Base-by-base conservation (phyloP, 2,113 vertebrate genomes). In the Corydoras sp. region DNA sequence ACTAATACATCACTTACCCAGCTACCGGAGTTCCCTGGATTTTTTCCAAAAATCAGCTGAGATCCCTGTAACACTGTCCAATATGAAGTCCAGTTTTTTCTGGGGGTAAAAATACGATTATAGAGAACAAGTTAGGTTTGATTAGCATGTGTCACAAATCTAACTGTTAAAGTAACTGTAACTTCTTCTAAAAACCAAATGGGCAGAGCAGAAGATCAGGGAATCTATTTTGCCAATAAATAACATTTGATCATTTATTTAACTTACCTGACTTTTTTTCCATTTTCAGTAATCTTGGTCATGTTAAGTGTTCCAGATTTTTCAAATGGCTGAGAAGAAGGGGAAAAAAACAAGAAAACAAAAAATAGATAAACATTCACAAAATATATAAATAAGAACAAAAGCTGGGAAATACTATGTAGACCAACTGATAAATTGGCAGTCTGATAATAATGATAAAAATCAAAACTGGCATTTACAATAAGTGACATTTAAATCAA, bases 201-300 rank as follows among this genome's bases (percentile, higher is more conserved):
- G 35, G 2, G 1, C 35, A 43, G 35, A 43, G 35, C 7, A 43
- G 7, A 43, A 43, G 7, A 43, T 43, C 35, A 43, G 7, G 35
- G 7, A 43, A 43, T 8, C 35, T 8, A 43, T 43, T 43, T 43
- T 43, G 7, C 35, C 7, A 43, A 43, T 43, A 43, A 43, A 8
- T 4, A 43, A 43, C 35, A 43, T 8, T 43, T 43, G 18, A 24
- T 5, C 31, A 10, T 24, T 6, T 15, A 24, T 58, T 68, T n/a
- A 5, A 77, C 85, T 83, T 78, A 95, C 96, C 95, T 86, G 70
- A 99, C 91, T 89, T 96, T 98, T 83, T 97, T 97, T 31, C 96
- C 95, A 69, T 97, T 86, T 83, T 99, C 96, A 31, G 95, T 96
- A 80, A 98, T 93, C 88, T 99, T 99, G 62, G 96, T 99, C 84